Conservation (phyloP, 2,797 vertebrate genomes). For the Acrossocheilus fasciatus region DNA sequence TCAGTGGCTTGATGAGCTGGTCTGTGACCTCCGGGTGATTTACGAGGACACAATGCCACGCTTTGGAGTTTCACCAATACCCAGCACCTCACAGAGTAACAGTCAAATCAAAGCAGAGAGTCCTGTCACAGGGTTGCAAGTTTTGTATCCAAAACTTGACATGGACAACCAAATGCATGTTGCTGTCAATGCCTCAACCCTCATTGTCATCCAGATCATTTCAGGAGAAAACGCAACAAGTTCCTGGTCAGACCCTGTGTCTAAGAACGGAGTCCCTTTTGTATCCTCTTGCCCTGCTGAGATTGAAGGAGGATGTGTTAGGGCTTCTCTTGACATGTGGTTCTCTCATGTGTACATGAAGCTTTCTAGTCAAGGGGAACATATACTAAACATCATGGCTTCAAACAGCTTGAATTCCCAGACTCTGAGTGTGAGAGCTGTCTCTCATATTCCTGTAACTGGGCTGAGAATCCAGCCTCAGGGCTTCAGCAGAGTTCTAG, state of each 20-base stretch:
- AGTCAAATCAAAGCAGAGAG: background rate
- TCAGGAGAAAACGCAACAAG: constrained; percentile 71
- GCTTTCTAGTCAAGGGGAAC: constrained; percentile 61
- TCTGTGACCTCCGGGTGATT: constrained; percentile 79
- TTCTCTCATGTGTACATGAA: constrained; percentile 74
- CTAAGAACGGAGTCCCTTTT: constrained; percentile 70
- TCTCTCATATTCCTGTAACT: constrained; percentile 70
- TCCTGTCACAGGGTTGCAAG: constrained; percentile 63
- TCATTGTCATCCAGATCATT: constrained; percentile 72
- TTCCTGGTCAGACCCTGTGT: constrained; percentile 77
- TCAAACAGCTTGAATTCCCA: constrained; percentile 66
- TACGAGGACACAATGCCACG: constrained; percentile 70
- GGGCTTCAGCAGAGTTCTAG: constrained; percentile 71
- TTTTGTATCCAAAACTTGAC: constrained; percentile 73
- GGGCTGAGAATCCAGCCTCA: constrained; percentile 76
- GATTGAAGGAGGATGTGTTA: constrained; percentile 61
- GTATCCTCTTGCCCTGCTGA: constrained; percentile 71
- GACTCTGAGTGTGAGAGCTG: constrained; percentile 70
- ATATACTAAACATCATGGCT: constrained; percentile 72
- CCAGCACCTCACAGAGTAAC: constrained; percentile 59
- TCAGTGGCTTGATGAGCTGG: constrained; percentile 78
- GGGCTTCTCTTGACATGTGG: constrained; percentile 62
- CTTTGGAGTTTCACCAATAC: constrained; percentile 50
- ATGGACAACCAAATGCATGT: constrained; percentile 73
- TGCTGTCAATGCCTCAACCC: constrained; percentile 62